These are phyloP conservation scores for Glomeris maerens DNA, from an alignment of 1,140 invertebrate genomes.

Conservation along the genomic window DNA sequence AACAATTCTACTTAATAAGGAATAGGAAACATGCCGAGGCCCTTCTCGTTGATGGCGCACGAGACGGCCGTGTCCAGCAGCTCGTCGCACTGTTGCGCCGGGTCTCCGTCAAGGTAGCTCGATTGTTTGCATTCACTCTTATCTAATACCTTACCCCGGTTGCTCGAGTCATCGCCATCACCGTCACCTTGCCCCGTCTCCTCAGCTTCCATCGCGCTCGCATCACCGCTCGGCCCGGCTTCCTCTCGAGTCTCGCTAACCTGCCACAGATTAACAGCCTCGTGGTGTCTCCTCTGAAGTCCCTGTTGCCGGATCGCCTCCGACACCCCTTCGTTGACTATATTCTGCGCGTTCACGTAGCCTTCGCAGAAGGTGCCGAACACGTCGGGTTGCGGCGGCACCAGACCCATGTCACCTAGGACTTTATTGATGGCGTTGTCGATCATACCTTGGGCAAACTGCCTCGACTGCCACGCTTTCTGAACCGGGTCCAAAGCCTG, in stretches of 20 bases:
- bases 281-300: conserved; percentile 27
- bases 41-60: conserved; percentile 9
- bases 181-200: not conserved
- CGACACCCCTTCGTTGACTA: conserved; percentile 49
- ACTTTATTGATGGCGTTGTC: conserved; percentile 56
- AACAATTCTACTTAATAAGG: too few species aligned
- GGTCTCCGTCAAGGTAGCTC: not conserved
- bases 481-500: not conserved
- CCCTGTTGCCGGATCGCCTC: conserved; percentile 48
- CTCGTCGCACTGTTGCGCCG: not conserved
- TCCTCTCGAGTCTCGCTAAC: not conserved
- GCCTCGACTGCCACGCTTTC: conserved; percentile 46
- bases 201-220: too few species aligned
- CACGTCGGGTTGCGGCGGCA: conserved; percentile 35
- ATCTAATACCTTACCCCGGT: not conserved
- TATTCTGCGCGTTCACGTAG: conserved; percentile 25
- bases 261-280: not conserved
- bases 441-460: conserved; percentile 50
- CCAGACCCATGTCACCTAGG: conserved; percentile 43
- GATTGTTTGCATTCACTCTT: not conserved
- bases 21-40: conserved; percentile 1
- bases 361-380: conserved; percentile 36
- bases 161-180: not conserved
- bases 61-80: conserved; percentile 5
- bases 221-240: not conserved